Evolutionary conservation across 2,888 invertebrate species (phyloP), one percentile per base, ranked within the genome.

Genomic region (Glyphotaelius pellucidus): DNA sequence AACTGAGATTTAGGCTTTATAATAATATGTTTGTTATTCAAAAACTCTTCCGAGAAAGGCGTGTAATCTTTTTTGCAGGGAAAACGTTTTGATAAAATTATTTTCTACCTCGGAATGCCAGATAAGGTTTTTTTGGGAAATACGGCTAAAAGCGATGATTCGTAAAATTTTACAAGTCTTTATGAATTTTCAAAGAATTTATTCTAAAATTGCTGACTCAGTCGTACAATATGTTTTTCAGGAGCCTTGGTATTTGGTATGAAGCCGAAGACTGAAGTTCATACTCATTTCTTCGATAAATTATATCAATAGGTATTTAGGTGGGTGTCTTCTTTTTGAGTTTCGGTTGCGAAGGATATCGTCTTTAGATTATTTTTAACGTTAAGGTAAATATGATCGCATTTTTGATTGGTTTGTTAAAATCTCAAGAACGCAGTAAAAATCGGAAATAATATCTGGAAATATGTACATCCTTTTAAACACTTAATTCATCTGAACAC

Each of bases 21-120:
- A 19, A 83, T 83, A 83, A 32, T 31, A 83, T 83, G 32, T 83
- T 32, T 83, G 31, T 83, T 83, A 83, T 35, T 83, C 14, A 15
- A 31, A 83, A 83, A 83, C 67, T 25, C 67, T n/a, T 67, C 25
- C 67, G 9, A 67, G 67, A 67, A 67, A 67, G 67, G 67, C 67
- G 67, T 67, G 67, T 67, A 67, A 67, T 67, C 67, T 67, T 67
- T 67, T 67, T 67, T 25, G 19, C 19, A 19, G 19, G 25, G 9
- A 25, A 67, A 25, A 67, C 67, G 67, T 67, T 67, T 67, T n/a
- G 67, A 67, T 67, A 25, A 67, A 67, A 67, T 67, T 67, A 67
- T 67, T 67, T 67, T 67, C 67, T 67, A 9, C 67, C 67, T 67
- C 25, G 67, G 67, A 67, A 67, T 67, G 67, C 67, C 67, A n/a